Evolutionary conservation across 2,113 vertebrate species (phyloP).

Genomic region (Menura novaehollandiae): DNA sequence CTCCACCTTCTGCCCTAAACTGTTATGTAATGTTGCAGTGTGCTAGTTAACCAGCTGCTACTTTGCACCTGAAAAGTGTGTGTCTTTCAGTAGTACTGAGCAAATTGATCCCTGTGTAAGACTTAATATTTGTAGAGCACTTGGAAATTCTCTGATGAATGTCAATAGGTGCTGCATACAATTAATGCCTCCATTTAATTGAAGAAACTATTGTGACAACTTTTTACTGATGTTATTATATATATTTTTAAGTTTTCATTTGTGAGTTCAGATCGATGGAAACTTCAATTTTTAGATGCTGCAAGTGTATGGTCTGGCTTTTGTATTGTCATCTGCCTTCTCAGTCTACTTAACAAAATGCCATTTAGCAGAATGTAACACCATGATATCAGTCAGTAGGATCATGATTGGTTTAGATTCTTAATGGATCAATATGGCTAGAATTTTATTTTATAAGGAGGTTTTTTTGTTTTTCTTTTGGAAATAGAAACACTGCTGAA

Average conservation of each 20-base stretch:
- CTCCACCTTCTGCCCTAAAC: slow-evolving; percentile 13
- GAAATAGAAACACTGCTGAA: not conserved
- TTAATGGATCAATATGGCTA: not conserved
- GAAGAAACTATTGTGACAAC: not conserved
- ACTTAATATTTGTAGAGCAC: not conserved
- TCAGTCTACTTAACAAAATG: not conserved
- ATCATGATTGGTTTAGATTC: not conserved
- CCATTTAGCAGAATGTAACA: not conserved
- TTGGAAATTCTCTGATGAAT: not conserved
- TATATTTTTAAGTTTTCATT: not conserved
- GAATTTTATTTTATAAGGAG: not conserved
- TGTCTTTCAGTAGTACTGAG: not conserved
- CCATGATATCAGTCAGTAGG: not conserved
- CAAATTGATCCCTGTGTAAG: not conserved
- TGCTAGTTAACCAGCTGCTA: slow-evolving; percentile 48
- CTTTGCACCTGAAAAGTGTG: slow-evolving; percentile 7
- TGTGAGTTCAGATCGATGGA: not conserved
- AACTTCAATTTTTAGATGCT: not conserved
- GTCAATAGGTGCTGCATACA: not conserved
- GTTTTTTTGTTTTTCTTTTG: not conserved
- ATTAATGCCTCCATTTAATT: not conserved
- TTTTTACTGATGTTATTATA: not conserved
- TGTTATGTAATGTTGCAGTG: not conserved
- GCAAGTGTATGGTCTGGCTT: not conserved
- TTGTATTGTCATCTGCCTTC: not conserved